Evolutionary conservation across 2,797 vertebrate species (phyloP).

Genomic region (Anguilla anguilla): DNA sequence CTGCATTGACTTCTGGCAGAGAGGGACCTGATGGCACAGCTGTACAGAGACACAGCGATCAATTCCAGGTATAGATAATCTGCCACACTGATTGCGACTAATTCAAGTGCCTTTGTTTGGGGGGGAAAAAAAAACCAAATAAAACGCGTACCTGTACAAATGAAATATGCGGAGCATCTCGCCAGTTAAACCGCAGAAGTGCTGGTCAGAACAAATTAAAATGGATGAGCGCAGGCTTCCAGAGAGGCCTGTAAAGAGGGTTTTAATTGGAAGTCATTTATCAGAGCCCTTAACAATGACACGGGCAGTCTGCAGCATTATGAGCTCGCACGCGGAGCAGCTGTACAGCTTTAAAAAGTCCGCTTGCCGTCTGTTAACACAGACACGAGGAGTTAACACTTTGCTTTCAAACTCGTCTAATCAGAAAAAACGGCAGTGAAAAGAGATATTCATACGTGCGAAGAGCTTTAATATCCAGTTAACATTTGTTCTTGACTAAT

Average conservation of each 20-base stretch:
- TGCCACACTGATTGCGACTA: neutral
- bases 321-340: neutral
- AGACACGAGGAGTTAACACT: neutral
- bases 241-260: neutral
- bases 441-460: neutral
- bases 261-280: conserved; percentile 14
- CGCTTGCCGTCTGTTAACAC: neutral
- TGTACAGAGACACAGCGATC: neutral
- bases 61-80: neutral
- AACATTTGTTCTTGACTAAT: too few species aligned
- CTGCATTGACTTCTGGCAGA: neutral
- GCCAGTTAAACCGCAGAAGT: neutral
- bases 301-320: neutral
- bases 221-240: neutral
- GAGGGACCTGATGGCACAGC: neutral
- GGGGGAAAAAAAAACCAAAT: neutral
- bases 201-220: conserved; percentile 2
- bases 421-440: neutral
- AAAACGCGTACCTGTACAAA: neutral
- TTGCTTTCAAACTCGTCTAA: neutral
- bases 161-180: neutral
- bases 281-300: conserved; percentile 8
- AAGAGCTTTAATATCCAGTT: neutral
- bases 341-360: neutral
- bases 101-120: neutral